Conservation (phyloP, 2,113 vertebrate species). For the Numida meleagris region DNA sequence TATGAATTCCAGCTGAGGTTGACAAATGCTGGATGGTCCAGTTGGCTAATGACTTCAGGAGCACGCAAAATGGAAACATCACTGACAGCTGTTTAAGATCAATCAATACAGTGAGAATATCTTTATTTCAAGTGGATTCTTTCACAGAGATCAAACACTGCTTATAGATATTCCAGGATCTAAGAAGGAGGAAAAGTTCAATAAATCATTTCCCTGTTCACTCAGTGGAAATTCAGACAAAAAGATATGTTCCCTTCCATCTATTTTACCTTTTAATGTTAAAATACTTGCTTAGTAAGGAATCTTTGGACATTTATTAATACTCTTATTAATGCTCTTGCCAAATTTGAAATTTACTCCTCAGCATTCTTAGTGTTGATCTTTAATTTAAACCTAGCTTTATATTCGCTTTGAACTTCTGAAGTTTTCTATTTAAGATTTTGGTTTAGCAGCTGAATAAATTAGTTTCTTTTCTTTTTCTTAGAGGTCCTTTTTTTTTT, state of each 20-base stretch:
- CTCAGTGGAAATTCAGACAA: neutral
- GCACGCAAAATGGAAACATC: neutral
- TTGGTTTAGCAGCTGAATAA: neutral
- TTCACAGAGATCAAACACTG: neutral
- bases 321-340: neutral
- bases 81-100: neutral
- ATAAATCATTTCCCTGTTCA: slow-evolving; percentile 26
- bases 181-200: neutral
- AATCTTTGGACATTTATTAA: neutral
- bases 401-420: neutral
- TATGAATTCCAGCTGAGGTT: neutral
- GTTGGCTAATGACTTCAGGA: neutral
- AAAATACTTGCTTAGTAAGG: neutral
- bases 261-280: neutral
- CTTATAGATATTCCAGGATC: neutral
- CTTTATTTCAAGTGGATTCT: neutral
- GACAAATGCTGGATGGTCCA: neutral
- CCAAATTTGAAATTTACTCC: slow-evolving; percentile 14
- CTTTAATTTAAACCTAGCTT: slow-evolving; percentile 15
- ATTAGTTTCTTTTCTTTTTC: neutral
- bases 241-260: neutral
- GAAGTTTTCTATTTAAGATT: neutral
- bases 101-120: neutral
- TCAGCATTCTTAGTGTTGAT: slow-evolving; percentile 2
- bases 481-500: neutral